Percentiles rank a stretch among this genome's conserved stretches.
phyloP scores from a whole-genome alignment of 1,140 invertebrate genomes.

The Thaumetopoea pityocampa region DNA sequence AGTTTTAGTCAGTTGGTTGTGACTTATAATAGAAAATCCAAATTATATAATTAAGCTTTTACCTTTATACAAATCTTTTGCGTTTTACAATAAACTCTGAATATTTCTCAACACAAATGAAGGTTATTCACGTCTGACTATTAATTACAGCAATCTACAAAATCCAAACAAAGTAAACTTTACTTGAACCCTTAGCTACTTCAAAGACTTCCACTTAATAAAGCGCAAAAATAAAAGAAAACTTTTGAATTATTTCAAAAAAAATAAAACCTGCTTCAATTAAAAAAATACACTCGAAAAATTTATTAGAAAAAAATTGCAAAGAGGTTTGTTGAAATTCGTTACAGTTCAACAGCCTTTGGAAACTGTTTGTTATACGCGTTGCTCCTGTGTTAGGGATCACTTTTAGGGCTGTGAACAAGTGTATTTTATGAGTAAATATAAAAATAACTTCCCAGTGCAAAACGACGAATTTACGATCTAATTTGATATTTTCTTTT shows the following conservation, averaged over 20 bases:
- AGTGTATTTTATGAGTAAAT: constrained; percentile 45
- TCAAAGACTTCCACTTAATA: constrained; percentile 1
- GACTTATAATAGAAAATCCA: no score
- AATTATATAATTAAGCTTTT: no score
- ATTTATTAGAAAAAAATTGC: constrained; percentile 1
- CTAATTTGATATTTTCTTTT: constrained; percentile 17
- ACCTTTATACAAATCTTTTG: no score
- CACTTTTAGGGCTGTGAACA: constrained; percentile 19
- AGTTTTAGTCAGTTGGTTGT: no score
- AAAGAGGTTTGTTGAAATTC: background rate
- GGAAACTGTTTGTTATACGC: constrained; percentile 6
- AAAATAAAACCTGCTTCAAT: background rate
- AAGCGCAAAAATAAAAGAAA: background rate
- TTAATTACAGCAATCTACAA: no score
- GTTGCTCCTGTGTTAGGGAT: constrained; percentile 5
- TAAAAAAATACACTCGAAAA: background rate
- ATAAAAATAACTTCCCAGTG: constrained; percentile 30
- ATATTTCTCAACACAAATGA: no score
- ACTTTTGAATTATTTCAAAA: constrained; percentile 9
- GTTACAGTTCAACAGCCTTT: constrained; percentile 10
- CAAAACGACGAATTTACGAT: constrained; percentile 30
- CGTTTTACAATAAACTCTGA: no score
- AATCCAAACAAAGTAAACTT: no score
- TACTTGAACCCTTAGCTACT: no score
- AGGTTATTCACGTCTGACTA: no score